A percentile compares a stretch with the other conserved stretches of the same genome.
phyloP scores from a whole-genome alignment of 2,888 invertebrate species.

The Drosophila kanekoi region DNA sequence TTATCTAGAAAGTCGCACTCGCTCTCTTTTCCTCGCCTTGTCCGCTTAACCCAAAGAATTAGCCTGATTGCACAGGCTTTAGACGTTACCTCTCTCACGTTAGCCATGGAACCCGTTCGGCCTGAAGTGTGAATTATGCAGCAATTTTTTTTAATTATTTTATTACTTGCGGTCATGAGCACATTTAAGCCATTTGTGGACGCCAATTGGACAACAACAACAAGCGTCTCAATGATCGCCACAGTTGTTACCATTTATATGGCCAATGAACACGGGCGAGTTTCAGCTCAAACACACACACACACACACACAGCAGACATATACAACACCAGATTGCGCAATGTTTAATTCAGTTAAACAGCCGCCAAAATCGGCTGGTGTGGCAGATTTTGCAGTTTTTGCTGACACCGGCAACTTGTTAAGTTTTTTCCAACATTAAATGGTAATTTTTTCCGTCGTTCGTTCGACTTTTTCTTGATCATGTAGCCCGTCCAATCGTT shows the following conservation, averaged over 20 bases:
- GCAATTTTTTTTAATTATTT: conserved; percentile 72
- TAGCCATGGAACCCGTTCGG: conserved; percentile 36
- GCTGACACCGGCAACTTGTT: conserved; percentile 67
- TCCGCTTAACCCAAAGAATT: conserved; percentile 2
- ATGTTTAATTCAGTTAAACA: conserved; percentile 78
- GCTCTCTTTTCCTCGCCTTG: background rate
- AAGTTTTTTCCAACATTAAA: conserved; percentile 69
- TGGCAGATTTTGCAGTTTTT: conserved; percentile 51
- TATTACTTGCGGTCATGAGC: conserved; percentile 80
- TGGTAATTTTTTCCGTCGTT: conserved; percentile 70
- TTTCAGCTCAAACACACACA: conserved; percentile 41
- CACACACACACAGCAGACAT: conserved; percentile 3
- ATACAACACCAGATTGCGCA: conserved; percentile 59
- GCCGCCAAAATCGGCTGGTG: conserved; percentile 70
- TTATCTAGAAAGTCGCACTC: background rate
- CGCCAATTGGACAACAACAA: conserved; percentile 63
- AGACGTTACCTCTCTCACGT: conserved; percentile 7
- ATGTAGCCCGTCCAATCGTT: conserved; percentile 64
- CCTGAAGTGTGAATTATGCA: conserved; percentile 69
- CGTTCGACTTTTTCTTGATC: conserved; percentile 36
- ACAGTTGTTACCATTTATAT: conserved; percentile 78
- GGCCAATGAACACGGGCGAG: conserved; percentile 73
- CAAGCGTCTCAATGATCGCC: conserved; percentile 37
- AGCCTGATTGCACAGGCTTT: conserved; percentile 25
- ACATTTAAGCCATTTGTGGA: conserved; percentile 77